These are phyloP conservation scores for Portevinia maculata DNA, from an alignment of 2,888 invertebrate genomes.

Conservation along the genomic window DNA sequence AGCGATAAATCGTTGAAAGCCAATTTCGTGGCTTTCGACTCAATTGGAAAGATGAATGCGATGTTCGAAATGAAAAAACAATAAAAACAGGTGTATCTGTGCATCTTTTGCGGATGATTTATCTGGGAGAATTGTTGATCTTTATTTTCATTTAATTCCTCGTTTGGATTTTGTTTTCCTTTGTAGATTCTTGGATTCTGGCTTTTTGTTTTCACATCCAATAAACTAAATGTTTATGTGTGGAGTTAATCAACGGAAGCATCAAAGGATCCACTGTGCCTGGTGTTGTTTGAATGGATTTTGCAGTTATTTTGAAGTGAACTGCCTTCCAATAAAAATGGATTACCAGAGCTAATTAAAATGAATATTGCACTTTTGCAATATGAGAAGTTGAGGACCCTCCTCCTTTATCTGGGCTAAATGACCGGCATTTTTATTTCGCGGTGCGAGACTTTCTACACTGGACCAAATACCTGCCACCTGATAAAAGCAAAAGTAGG, in stretches of 20 bases:
- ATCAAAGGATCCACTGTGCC: conserved; percentile 32
- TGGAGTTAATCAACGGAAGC: conserved; percentile 49
- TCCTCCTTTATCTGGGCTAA: too few species aligned
- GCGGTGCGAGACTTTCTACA: too few species aligned
- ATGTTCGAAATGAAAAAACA: not conserved
- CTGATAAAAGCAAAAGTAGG: too few species aligned
- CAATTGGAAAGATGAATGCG: conserved; percentile 17
- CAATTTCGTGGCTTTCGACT: conserved; percentile 36
- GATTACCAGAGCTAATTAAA: conserved; percentile 10
- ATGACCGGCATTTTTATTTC: too few species aligned
- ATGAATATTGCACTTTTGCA: not conserved
- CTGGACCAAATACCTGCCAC: too few species aligned
- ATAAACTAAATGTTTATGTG: conserved; percentile 57
- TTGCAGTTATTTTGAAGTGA: conserved; percentile 26
- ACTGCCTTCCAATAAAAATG: conserved; percentile 10
- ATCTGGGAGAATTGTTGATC: conserved; percentile 18
- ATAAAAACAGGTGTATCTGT: conserved; percentile 40
- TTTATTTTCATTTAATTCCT: conserved; percentile 2
- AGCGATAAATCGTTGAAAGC: conserved; percentile 29
- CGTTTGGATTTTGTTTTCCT: conserved; percentile 6
- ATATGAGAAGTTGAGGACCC: not conserved
- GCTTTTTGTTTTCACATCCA: conserved; percentile 35
- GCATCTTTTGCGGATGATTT: not conserved
- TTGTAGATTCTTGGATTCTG: conserved; percentile 11
- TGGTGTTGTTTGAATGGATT: conserved; percentile 1